Base-by-base conservation (phyloP, 2,797 vertebrate species). In the Columba guinea region DNA sequence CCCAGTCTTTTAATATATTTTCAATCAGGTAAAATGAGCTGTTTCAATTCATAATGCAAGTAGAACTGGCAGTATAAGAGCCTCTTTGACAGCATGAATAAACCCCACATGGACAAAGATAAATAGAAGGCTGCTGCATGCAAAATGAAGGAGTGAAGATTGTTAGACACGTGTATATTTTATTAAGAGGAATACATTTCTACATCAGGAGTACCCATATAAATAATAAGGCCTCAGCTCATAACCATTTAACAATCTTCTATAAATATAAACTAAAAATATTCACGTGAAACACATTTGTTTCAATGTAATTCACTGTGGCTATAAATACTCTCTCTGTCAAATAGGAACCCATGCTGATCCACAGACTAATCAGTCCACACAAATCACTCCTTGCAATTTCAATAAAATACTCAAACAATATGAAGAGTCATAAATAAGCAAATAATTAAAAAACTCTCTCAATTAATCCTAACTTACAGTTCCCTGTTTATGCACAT, bases 261-360 rank as follows among this genome's bases (percentile, higher is more conserved):
- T 62, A 65, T 82, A 96, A 93, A 94, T 84, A 94, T 49, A 69
- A 71, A 53, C 71, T 87, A 78, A 91, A 93, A 96, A 94, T 82
- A 96, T 91, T 91, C 94, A 89, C 76, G 76, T 86, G 46, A 92
- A 96, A 92, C 32, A 26, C 77, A 92, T 87, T 96, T 94, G 86
- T 84, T 95, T 92, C 76, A 88, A 63, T 86, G 84, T 84, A 80
- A 30, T 93, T 95, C 63, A 60, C 80, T 71, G 58, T 76, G 75
- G 53, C 81, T 93, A 88, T 88, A 94, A 92, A 95, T 83, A 94
- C 83, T 71, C 81, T 69, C 74, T 69, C 77, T 64, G 71, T 83
- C 94, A 96, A 79, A 89, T 56, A 94, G 79, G 70, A 90, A 78
- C 70, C 56, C 84, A 28, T 34, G 63, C 88, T 91, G 80, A 95